Base-by-base conservation (phyloP, 2,113 vertebrate species). In the Xenus cinereus region DNA sequence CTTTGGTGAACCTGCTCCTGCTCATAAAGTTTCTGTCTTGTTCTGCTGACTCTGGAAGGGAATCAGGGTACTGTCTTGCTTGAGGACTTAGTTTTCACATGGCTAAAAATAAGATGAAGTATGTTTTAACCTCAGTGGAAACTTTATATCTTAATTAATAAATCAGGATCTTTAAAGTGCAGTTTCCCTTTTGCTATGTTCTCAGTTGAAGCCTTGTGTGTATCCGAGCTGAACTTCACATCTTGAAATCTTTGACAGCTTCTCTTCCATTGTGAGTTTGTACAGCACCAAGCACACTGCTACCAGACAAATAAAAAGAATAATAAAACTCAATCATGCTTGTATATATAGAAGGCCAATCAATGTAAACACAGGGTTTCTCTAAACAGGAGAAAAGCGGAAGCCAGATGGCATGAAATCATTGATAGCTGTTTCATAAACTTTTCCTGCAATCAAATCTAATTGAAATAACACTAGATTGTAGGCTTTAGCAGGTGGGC, bases 381-480 rank as follows among this genome's bases (percentile, higher is more conserved):
- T 97, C 84, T 93, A 94, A 97, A 89, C 91, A 95, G 90, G 93
- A 96, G 94, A 96, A 91, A 93, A 94, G 92, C 91, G 57, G 93
- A 97, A 97, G 95, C 97, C 97, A 97, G 97, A 97, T 97, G 96
- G 97, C 95, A 96, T 94, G 95, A 96, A 96, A 97, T 93, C 96
- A 95, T 82, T 91, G 95, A 95, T 96, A 97, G 95, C 82, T 96
- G 94, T 96, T 97, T 97, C 97, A 96, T 96, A 97, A 97, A 97
- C 95, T 97, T 97, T 95, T 97, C 95, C 93, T 97, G 94, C 95
- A 97, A 97, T 97, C 96, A 97, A 97, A 97, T 92, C 91, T 97
- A 97, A 97, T 97, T 97, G 97, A 97, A 97, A 97, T 93, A 96
- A 97, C 92, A 97, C 86, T 96, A 95, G 95, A 97, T 96, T 97